These are phyloP conservation scores for Tridacna gigas DNA, from an alignment of 2,888 invertebrate genomes.

Conservation along the genomic window DNA sequence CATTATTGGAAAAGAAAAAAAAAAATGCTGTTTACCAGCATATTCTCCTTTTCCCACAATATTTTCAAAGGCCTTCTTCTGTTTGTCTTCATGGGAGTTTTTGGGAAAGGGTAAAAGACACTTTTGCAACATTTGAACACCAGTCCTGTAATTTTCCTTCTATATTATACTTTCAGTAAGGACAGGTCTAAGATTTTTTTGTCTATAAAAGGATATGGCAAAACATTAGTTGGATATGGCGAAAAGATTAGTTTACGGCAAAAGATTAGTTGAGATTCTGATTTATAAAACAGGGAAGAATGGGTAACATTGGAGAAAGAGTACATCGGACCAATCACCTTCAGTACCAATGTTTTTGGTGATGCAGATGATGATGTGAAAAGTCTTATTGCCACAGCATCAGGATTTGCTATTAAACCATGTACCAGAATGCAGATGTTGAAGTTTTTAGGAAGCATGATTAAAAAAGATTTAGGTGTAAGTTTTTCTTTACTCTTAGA, in stretches of 20 bases:
- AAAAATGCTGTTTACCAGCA: not conserved
- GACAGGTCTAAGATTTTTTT: no score
- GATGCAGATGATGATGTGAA: not conserved
- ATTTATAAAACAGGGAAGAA: slow-evolving; percentile 4
- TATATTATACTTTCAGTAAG: no score
- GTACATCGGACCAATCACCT: slow-evolving; percentile 5
- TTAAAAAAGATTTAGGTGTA: slow-evolving; percentile 1
- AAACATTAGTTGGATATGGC: not conserved
- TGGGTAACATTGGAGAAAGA: slow-evolving; percentile 9
- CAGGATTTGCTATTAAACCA: not conserved
- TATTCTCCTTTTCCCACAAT: slow-evolving; percentile 1
- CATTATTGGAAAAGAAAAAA: not conserved
- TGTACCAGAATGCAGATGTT: slow-evolving; percentile 23
- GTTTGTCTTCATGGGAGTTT: no score
- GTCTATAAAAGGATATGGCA: not conserved
- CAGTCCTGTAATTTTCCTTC: no score
- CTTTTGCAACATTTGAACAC: no score
- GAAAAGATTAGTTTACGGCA: no score
- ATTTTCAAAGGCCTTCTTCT: not conserved
- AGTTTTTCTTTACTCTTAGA: not conserved
- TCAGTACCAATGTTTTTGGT: slow-evolving; percentile 2
- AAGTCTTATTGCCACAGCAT: not conserved
- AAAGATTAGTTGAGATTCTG: not conserved
- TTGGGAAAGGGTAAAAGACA: no score
- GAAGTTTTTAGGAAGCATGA: not conserved